Percentiles rank a stretch among this genome's conserved stretches.
phyloP scores from a whole-genome alignment of 2,797 vertebrate species.

The Xyrichtys novacula region DNA sequence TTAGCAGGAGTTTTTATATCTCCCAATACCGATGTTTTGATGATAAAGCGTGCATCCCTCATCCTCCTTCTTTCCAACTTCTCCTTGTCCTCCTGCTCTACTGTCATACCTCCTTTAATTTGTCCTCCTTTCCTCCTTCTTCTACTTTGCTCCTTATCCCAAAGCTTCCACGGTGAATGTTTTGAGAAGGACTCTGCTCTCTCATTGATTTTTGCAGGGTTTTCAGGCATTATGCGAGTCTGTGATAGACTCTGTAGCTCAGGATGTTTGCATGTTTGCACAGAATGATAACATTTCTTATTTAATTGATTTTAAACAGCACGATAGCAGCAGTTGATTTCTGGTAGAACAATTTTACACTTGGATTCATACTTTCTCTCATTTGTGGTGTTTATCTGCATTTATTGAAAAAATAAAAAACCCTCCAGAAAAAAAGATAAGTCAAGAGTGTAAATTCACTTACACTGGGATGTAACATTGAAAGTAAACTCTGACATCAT shows the following conservation, averaged over 20 bases:
- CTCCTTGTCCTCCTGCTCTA: background rate
- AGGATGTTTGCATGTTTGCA: too few species aligned
- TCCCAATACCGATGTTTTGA: too few species aligned
- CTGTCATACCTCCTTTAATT: too few species aligned
- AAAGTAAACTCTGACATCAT: slow-evolving; percentile 35
- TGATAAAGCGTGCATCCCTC: too few species aligned
- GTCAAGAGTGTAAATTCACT: background rate
- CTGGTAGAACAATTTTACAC: too few species aligned
- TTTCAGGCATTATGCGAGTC: slow-evolving; percentile 26
- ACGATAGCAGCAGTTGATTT: too few species aligned
- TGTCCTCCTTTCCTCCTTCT: background rate
- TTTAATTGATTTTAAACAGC: too few species aligned
- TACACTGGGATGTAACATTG: slow-evolving; percentile 1
- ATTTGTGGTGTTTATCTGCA: background rate
- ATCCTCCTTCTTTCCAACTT: background rate
- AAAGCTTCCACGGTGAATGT: slow-evolving; percentile 16
- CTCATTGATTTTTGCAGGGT: too few species aligned
- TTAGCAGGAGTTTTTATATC: too few species aligned
- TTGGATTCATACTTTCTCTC: background rate
- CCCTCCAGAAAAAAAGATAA: slow-evolving; percentile 9
- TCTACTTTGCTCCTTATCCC: background rate
- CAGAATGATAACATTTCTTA: too few species aligned
- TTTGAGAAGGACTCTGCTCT: slow-evolving; percentile 6
- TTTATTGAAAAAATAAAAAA: background rate
- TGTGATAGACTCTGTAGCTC: slow-evolving; percentile 1